Evolutionary conservation across 2,888 invertebrate species (phyloP).

Genomic region (Nomada ruficornis): DNA sequence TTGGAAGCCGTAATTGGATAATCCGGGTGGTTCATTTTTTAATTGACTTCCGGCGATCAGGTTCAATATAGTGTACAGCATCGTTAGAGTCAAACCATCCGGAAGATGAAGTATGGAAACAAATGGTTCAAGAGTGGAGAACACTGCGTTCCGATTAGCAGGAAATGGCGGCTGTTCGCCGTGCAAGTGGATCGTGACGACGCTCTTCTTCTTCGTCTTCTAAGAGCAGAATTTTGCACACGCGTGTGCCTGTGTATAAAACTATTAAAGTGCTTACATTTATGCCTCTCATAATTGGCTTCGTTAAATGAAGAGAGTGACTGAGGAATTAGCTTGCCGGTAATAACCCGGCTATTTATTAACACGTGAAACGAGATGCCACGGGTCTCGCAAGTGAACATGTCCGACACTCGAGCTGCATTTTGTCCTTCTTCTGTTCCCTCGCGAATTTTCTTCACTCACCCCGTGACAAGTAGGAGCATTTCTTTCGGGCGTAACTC

Average conservation of each 20-base stretch:
- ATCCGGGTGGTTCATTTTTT: too few relatives aligned
- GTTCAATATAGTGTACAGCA: too few relatives aligned
- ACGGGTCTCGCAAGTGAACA: slow-evolving; percentile 46
- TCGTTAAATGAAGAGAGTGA: slow-evolving; percentile 83
- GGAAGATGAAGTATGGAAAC: too few relatives aligned
- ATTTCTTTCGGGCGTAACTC: too few relatives aligned
- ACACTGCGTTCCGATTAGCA: background rate
- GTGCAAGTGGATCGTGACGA: slow-evolving; percentile 20
- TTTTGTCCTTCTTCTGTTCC: slow-evolving; percentile 14
- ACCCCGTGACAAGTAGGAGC: too few relatives aligned
- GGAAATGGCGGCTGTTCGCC: background rate
- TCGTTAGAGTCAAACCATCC: too few relatives aligned
- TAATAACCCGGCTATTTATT: slow-evolving; percentile 83
- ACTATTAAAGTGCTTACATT: slow-evolving; percentile 82
- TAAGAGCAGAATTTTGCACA: slow-evolving; percentile 62
- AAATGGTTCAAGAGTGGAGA: too few relatives aligned
- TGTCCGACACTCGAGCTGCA: slow-evolving; percentile 34
- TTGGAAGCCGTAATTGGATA: too few relatives aligned
- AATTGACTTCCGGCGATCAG: too few relatives aligned
- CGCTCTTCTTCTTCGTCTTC: slow-evolving; percentile 8
- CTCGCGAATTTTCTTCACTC: background rate
- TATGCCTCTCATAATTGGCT: slow-evolving; percentile 83
- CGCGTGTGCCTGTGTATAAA: slow-evolving; percentile 79
- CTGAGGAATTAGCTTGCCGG: slow-evolving; percentile 82
- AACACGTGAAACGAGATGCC: slow-evolving; percentile 80